phyloP scores from a whole-genome alignment of 2,888 invertebrate species.

The Coelopa pilipes region DNA sequence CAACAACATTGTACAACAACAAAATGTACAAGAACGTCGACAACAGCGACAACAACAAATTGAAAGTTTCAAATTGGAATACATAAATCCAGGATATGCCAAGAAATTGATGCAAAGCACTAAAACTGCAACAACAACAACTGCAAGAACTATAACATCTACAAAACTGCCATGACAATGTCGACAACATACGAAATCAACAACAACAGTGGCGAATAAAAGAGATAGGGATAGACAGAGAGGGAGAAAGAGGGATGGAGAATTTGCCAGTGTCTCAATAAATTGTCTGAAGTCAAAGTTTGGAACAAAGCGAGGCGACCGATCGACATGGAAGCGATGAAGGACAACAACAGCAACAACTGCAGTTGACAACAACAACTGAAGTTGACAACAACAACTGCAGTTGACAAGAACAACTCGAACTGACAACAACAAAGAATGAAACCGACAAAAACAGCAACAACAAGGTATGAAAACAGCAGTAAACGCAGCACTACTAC shows the following conservation, averaged over 20 bases:
- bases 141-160: background rate
- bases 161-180: background rate
- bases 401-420: too few relatives aligned
- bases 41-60: conserved; percentile 3
- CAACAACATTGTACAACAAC: too few relatives aligned
- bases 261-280: conserved; percentile 14
- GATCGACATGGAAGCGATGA: background rate
- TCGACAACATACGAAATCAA: background rate
- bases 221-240: background rate
- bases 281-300: conserved; percentile 26
- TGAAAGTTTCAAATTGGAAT: conserved; percentile 8
- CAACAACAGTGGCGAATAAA: background rate
- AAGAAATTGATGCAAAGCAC: background rate
- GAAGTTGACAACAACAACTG: too few relatives aligned
- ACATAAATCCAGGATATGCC: conserved; percentile 13
- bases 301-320: conserved; percentile 3
- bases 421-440: too few relatives aligned
- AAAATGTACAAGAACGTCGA: background rate
- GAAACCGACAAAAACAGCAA: too few relatives aligned
- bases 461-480: too few relatives aligned
- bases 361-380: too few relatives aligned
- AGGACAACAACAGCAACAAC: too few relatives aligned
- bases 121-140: background rate
- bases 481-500: too few relatives aligned
- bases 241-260: background rate